Evolutionary conservation across 2,888 invertebrate species (phyloP), one percentile per base, ranked within the genome.

Genomic region (Spisula solida): DNA sequence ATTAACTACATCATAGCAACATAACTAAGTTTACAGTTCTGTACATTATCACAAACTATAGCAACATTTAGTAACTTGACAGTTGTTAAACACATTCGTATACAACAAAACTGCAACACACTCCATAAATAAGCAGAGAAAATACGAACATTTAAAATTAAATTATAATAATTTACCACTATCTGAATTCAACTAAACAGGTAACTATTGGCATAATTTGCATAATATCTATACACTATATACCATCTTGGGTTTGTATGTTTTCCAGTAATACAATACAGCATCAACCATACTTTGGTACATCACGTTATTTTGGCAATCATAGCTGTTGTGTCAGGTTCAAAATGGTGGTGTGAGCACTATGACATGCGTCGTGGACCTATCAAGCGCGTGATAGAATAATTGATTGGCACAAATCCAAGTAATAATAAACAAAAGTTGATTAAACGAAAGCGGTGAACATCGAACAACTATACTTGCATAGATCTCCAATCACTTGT

Each of bases 11-110:
- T 47, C 81, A 60, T 20, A 60, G 29, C 34, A 60, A 48, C 48
- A 81, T 29, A 81, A 12, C 10, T 29, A 31, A 14, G 51, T 48
- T 41, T 81, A 51, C 48, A 31, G 25, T 41, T 80, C 80, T 66
- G 25, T 70, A 66, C 60, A 66, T 55, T 66, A 25, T 66, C 48
- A 83, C 48, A 80, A 41, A 85, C 85, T 80, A 41, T 41, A 85
- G 5, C 12, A 75, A 75, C 75, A 75, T 75, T 75, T 75, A 34
- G 75, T 25, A 66, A 75, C 31, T 31, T 1, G 31, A 75, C 75
- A 34, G 75, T 31, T 75, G 75, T 75, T 75, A 75, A 75, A 75
- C 75, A 75, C 14, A 75, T 75, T 75, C 75, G 31, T 25, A 75
- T 34, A 34, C 25, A 29, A 66, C 60, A 75, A 75, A 75, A 75